Percentiles rank a stretch among this genome's conserved stretches.
Evolutionary conservation across 1,140 invertebrate genomes (phyloP).

Genomic region (Apis mellifera): DNA sequence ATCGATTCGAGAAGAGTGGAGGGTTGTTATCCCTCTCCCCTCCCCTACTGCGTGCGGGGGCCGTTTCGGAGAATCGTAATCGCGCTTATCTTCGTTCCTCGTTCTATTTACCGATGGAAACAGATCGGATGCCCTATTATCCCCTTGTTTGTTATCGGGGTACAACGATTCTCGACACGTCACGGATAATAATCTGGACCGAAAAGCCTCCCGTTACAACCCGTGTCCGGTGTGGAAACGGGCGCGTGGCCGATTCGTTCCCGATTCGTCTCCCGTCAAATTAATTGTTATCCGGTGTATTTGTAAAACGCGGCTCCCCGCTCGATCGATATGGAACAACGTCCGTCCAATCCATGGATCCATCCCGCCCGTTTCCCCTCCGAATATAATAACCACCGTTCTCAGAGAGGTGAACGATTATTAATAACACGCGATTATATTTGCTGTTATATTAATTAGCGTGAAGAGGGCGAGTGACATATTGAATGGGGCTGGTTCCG

Average conservation of each 20-base stretch:
- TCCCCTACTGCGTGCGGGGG: background rate
- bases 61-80: conserved; percentile 17
- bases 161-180: conserved; percentile 34
- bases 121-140: conserved; percentile 23
- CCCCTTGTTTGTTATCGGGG: conserved; percentile 22
- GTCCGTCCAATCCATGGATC: background rate
- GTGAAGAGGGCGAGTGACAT: background rate
- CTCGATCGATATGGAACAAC: background rate
- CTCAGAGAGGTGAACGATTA: conserved; percentile 4
- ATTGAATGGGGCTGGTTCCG: background rate
- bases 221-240: background rate
- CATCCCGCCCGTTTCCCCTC: background rate
- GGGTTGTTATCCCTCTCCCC: background rate
- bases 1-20: background rate
- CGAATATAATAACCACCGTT: background rate
- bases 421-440: conserved; percentile 21
- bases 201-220: conserved; percentile 2
- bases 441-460: conserved; percentile 28
- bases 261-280: conserved; percentile 28
- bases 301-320: conserved; percentile 2
- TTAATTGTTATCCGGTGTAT: conserved; percentile 32
- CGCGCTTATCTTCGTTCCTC: conserved; percentile 41
- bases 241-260: background rate
- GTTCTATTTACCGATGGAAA: conserved; percentile 38
- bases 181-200: conserved; percentile 36